Conservation (phyloP, 2,797 vertebrate genomes). For the Hemibagrus guttatus region DNA sequence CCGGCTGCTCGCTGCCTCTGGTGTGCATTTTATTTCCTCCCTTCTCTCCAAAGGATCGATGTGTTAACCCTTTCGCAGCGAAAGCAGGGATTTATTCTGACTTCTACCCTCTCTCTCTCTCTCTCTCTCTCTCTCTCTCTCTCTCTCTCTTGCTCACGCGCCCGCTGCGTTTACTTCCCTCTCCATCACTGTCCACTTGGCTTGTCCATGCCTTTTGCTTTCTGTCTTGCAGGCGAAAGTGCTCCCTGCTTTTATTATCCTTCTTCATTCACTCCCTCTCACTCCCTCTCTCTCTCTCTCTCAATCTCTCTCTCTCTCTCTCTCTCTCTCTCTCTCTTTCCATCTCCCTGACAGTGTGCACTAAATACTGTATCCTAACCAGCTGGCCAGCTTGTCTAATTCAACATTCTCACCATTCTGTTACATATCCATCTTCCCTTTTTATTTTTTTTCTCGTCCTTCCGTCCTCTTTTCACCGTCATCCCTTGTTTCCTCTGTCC, state of each 20-base stretch:
- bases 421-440: background rate
- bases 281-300: constrained; percentile 24
- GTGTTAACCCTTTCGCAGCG: constrained; percentile 67
- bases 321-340: constrained; percentile 19
- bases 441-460: background rate
- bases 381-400: background rate
- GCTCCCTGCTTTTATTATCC: constrained; percentile 60
- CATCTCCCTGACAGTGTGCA: constrained; percentile 25
- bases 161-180: constrained; percentile 42
- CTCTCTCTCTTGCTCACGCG: constrained; percentile 9
- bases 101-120: constrained; percentile 2
- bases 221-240: constrained; percentile 52
- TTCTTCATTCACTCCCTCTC: constrained; percentile 16
- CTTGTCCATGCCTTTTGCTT: constrained; percentile 47
- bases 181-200: constrained; percentile 55
- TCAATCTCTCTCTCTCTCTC: constrained; percentile 34
- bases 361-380: constrained; percentile 22
- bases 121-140: constrained; percentile 1
- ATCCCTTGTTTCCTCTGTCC: background rate
- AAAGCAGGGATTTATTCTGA: constrained; percentile 22
- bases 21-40: constrained; percentile 53
- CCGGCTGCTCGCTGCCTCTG: constrained; percentile 39
- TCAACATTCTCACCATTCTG: background rate
- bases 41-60: constrained; percentile 65
- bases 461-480: background rate